phyloP scores from a whole-genome alignment of 2,888 invertebrate species.

The Cistogaster globosa region DNA sequence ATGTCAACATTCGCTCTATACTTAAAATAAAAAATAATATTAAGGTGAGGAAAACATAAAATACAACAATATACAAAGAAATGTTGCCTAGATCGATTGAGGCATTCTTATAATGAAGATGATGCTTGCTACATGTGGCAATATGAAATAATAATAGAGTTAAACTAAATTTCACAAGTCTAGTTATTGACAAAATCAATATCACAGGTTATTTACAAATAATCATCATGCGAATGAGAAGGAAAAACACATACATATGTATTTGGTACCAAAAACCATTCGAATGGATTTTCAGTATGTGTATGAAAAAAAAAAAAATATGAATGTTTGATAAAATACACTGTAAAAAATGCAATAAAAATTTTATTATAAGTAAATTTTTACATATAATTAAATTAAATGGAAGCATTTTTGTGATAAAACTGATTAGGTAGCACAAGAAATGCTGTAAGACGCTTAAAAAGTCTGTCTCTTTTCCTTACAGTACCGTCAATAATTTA shows the following conservation, averaged over 20 bases:
- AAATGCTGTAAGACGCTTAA: too few relatives aligned
- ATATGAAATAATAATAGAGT: constrained; percentile 54
- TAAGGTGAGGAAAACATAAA: constrained; percentile 31
- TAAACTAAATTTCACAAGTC: constrained; percentile 47
- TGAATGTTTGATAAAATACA: not conserved
- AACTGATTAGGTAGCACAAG: too few relatives aligned
- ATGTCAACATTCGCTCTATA: constrained; percentile 50
- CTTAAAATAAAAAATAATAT: not conserved
- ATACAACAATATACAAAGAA: constrained; percentile 43
- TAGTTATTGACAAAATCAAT: constrained; percentile 63
- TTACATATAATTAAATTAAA: too few relatives aligned
- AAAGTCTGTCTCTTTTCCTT: too few relatives aligned
- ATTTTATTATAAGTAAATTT: too few relatives aligned
- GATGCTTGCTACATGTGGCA: constrained; percentile 27
- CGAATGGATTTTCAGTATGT: not conserved
- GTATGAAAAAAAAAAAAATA: not conserved
- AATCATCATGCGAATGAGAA: constrained; percentile 21
- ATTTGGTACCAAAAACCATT: constrained; percentile 31
- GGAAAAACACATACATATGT: not conserved
- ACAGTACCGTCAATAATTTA: too few relatives aligned
- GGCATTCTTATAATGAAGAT: constrained; percentile 22
- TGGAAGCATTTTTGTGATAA: too few relatives aligned
- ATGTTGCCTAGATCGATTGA: constrained; percentile 36
- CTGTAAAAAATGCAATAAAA: not conserved
- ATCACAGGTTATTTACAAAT: constrained; percentile 54